A percentile compares a stretch with the other conserved stretches of the same genome.
These are phyloP conservation scores for Austrolebias charrua DNA, from an alignment of 2,797 vertebrate genomes.

Conservation along the genomic window DNA sequence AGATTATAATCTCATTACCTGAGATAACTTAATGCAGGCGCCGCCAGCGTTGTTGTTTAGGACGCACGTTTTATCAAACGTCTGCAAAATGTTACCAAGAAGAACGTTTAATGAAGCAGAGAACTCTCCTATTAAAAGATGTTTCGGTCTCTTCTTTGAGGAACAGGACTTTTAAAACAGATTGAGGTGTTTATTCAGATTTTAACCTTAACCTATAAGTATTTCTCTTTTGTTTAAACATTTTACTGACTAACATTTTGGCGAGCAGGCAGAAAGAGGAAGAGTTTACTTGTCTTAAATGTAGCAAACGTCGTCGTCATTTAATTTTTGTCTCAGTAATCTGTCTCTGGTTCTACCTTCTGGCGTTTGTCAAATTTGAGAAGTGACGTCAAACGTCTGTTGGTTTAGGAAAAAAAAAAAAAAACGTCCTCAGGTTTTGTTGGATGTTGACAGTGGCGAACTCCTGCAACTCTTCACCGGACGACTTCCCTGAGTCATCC, in stretches of 20 bases:
- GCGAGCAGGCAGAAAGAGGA: too few relatives aligned
- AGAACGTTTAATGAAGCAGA: not conserved
- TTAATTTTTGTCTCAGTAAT: not conserved
- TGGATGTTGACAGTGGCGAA: not conserved
- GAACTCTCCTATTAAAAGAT: too few relatives aligned
- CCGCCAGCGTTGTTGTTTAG: slow-evolving; percentile 11
- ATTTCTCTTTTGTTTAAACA: too few relatives aligned
- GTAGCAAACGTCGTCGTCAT: not conserved
- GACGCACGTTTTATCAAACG: not conserved
- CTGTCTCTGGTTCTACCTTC: not conserved
- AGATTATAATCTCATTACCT: slow-evolving; percentile 40
- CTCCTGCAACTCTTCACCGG: slow-evolving; percentile 2
- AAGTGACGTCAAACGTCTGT: slow-evolving; percentile 1
- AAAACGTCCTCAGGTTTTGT: not conserved
- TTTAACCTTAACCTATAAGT: too few relatives aligned
- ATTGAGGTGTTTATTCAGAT: too few relatives aligned
- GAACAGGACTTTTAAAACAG: too few relatives aligned
- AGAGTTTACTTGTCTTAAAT: not conserved
- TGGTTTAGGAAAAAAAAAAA: not conserved
- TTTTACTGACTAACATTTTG: too few relatives aligned
- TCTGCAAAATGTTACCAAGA: not conserved
- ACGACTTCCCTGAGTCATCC: not conserved
- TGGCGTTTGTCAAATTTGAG: slow-evolving; percentile 12
- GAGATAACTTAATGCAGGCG: slow-evolving; percentile 22
- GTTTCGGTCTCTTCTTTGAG: too few relatives aligned